A percentile compares a stretch with the other conserved stretches of the same genome.
These are phyloP conservation scores for Zygogramma bicolorata DNA, from an alignment of 2,888 invertebrate species.

Conservation along the genomic window DNA sequence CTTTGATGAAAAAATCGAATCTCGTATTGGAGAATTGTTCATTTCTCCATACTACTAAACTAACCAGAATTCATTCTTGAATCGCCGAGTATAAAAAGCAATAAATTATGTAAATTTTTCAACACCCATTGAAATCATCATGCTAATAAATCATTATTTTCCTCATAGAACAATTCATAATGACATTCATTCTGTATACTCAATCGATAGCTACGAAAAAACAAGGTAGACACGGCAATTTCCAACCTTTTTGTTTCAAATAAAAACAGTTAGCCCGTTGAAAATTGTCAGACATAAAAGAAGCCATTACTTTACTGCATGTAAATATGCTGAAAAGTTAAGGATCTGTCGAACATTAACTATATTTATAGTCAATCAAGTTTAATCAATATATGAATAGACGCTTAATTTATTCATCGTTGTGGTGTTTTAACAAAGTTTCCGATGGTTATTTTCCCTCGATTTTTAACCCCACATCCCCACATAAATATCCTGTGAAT, in stretches of 20 bases:
- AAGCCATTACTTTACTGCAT: neutral
- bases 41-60: too few relatives aligned
- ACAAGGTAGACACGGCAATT: neutral
- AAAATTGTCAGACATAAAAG: neutral
- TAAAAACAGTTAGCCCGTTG: neutral
- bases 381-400: neutral
- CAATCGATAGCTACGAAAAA: neutral
- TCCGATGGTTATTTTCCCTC: neutral
- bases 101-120: neutral
- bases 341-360: neutral
- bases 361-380: neutral
- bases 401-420: neutral
- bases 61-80: too few relatives aligned
- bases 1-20: too few relatives aligned
- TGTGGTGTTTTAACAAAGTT: neutral
- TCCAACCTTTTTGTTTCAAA: neutral
- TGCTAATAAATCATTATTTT: neutral
- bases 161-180: neutral
- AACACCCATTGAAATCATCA: neutral
- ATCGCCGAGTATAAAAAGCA: neutral
- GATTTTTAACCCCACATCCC: neutral
- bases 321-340: slow-evolving; percentile 2
- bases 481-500: neutral
- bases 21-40: too few relatives aligned
- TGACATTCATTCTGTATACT: neutral